A percentile compares a stretch with the other conserved stretches of the same genome.
Conservation (phyloP, 1,140 invertebrate genomes). For the Drosophila busckii region DNA sequence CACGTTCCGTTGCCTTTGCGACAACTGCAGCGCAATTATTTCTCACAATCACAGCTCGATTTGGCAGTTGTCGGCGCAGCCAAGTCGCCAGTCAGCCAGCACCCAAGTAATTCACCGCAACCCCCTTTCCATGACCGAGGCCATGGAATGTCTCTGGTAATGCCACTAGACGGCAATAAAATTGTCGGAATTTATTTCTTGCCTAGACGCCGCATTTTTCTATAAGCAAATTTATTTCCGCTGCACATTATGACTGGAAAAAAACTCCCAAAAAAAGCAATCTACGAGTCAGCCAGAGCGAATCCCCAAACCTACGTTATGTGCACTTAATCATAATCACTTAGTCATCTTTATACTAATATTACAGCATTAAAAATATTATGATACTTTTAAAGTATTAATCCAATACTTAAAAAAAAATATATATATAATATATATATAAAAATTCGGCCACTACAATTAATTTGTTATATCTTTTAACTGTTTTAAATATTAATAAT, state of each 20-base stretch:
- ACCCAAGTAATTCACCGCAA: not conserved
- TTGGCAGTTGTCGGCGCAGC: constrained; percentile 58
- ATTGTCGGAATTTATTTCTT: constrained; percentile 62
- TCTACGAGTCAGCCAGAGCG: too few relatives aligned
- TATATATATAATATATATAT: too few relatives aligned
- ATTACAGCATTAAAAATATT: too few relatives aligned
- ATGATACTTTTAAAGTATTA: too few relatives aligned
- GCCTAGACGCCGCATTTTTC: constrained; percentile 28
- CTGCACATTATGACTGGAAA: constrained; percentile 25
- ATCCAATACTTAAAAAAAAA: too few relatives aligned
- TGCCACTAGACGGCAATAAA: constrained; percentile 68
- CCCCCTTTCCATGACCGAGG: not conserved
- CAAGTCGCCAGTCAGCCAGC: constrained; percentile 23
- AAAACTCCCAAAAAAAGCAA: too few relatives aligned
- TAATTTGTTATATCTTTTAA: too few relatives aligned
- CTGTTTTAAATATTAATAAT: too few relatives aligned
- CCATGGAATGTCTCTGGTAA: constrained; percentile 37
- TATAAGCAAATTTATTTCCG: constrained; percentile 59
- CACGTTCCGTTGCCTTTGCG: constrained; percentile 24
- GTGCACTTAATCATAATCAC: too few relatives aligned
- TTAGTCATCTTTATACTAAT: too few relatives aligned
- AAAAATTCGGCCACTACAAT: too few relatives aligned
- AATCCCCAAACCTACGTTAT: too few relatives aligned
- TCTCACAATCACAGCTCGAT: constrained; percentile 32
- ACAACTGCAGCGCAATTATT: constrained; percentile 66